A percentile compares a stretch with the other conserved stretches of the same genome.
Evolutionary conservation across 2,888 invertebrate species (phyloP).

Genomic region (Leucophenga montana): DNA sequence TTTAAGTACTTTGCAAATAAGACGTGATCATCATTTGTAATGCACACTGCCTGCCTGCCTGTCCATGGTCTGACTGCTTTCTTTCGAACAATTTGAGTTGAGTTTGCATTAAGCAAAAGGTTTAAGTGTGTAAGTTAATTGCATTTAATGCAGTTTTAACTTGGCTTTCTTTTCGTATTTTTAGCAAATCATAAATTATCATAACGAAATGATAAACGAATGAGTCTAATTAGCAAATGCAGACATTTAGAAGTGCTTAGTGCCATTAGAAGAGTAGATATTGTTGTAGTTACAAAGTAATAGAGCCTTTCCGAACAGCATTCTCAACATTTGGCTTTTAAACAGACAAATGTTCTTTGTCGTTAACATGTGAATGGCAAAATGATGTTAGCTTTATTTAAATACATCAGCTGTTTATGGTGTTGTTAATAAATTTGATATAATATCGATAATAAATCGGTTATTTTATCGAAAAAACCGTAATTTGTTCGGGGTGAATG

Average conservation of each 20-base stretch:
- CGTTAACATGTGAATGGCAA: too few species aligned
- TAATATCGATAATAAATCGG: too few species aligned
- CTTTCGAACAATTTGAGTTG: neutral
- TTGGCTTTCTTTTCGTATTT: neutral
- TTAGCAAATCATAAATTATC: slow-evolving; percentile 10
- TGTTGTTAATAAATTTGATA: too few species aligned
- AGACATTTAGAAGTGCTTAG: neutral
- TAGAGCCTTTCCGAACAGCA: too few species aligned
- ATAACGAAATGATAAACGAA: neutral
- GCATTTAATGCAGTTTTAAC: slow-evolving; percentile 10
- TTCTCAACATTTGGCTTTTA: too few species aligned
- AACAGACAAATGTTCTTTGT: too few species aligned
- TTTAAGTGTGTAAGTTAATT: slow-evolving; percentile 3
- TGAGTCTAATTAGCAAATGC: neutral
- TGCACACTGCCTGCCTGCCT: neutral
- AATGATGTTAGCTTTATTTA: too few species aligned
- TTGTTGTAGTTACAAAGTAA: too few species aligned
- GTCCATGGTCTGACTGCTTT: neutral
- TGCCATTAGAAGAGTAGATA: too few species aligned
- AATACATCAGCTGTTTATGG: too few species aligned
- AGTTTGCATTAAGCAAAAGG: neutral
- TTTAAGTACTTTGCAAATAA: slow-evolving; percentile 17
- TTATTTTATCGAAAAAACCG: too few species aligned
- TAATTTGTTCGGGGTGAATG: too few species aligned
- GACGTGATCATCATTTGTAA: slow-evolving; percentile 23